These are phyloP conservation scores for Pteropus rufus DNA, from an alignment of 2,797 vertebrate species.

Conservation along the genomic window DNA sequence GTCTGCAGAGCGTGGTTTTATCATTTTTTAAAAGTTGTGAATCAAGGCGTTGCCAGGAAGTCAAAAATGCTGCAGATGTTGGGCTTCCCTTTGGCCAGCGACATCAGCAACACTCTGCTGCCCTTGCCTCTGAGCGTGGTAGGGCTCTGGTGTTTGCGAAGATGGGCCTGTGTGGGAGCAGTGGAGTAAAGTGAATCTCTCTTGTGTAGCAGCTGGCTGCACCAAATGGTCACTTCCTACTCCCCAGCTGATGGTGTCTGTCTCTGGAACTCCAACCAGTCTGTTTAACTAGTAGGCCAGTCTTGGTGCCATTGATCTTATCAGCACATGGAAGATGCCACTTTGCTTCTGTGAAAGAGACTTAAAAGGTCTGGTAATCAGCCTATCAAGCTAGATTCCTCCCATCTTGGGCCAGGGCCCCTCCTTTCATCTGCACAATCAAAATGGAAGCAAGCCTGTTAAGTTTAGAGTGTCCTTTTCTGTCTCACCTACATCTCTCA, in stretches of 20 bases:
- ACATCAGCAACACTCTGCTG: neutral
- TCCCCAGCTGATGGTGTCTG: neutral
- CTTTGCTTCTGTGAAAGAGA: conserved; percentile 1
- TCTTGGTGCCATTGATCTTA: neutral
- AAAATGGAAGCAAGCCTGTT: neutral
- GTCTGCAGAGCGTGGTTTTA: neutral
- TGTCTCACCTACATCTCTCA: neutral
- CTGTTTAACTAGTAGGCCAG: neutral
- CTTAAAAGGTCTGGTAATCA: neutral
- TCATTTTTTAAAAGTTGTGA: neutral
- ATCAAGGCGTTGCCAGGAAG: conserved; percentile 1
- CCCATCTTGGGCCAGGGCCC: neutral
- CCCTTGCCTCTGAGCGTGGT: neutral
- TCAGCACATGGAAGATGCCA: neutral
- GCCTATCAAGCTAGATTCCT: neutral
- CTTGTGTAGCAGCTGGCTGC: neutral
- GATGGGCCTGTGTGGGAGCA: neutral
- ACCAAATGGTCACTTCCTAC: neutral
- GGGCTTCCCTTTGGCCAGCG: neutral
- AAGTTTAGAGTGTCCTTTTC: neutral
- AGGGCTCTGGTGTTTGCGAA: neutral
- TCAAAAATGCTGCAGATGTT: neutral
- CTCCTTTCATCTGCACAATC: neutral
- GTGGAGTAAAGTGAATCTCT: neutral
- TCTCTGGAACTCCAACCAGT: neutral